Evolutionary conservation across 2,113 vertebrate species (phyloP).

Genomic region (Notothenia rossii): DNA sequence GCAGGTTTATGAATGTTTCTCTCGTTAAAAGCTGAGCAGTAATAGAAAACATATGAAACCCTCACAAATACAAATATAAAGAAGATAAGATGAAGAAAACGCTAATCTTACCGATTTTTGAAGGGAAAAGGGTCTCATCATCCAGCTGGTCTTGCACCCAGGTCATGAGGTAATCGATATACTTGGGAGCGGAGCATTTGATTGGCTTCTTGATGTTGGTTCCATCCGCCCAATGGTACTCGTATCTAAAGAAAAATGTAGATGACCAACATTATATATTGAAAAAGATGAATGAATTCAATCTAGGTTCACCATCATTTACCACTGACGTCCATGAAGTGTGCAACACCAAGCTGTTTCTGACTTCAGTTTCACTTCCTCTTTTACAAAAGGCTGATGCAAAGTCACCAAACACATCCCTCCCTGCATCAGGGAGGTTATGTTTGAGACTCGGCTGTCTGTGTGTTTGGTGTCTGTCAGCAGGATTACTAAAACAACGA

Average conservation of each 20-base stretch:
- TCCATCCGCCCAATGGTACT: constrained; percentile 97
- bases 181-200: constrained; percentile 96
- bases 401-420: not conserved
- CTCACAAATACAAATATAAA: not conserved
- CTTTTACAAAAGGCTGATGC: too few relatives aligned
- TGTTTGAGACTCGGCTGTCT: too few relatives aligned
- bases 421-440: too few relatives aligned
- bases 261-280: not conserved
- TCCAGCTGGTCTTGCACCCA: constrained; percentile 99
- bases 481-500: too few relatives aligned
- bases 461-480: too few relatives aligned
- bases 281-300: not conserved
- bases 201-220: constrained; percentile 98
- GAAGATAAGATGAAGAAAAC: not conserved
- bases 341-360: not conserved
- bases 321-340: not conserved
- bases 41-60: not conserved
- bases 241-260: constrained; percentile 84
- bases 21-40: not conserved
- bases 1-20: not conserved
- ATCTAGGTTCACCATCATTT: not conserved
- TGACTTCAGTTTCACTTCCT: not conserved
- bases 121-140: constrained; percentile 95
- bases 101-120: constrained; percentile 89
- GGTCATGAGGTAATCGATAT: constrained; percentile 97